Evolutionary conservation across 1,140 invertebrate genomes (phyloP), one percentile per base, ranked within the genome.

Genomic region (Meloidogyne hapla): DNA sequence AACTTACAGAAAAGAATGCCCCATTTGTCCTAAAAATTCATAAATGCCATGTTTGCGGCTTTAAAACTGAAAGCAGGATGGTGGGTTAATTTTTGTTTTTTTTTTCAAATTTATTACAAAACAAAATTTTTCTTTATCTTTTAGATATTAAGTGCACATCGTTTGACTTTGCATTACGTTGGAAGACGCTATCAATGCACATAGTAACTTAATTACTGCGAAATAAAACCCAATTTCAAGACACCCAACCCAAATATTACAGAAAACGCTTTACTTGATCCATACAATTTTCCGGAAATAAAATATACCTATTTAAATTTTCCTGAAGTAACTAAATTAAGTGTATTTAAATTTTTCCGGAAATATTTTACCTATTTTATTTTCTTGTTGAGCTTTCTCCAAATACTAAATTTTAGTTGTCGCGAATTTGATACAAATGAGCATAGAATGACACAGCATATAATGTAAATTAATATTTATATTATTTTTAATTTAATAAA

Each of bases 391-490:
- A n/a, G n/a, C n/a, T n/a, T n/a, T n/a, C n/a, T n/a, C n/a, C n/a
- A n/a, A n/a, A n/a, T n/a, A n/a, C n/a, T n/a, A 65, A 65, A 28
- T 69, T 72, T 56, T 38, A 73, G 71, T 64, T 73, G 85, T 61
- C 76, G 75, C 6, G 85, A 86, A 62, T 87, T 79, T 48, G 83
- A 86, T 70, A 87, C 84, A n/a, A 86, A 83, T 48, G 85, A 83
- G 40, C 76, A 76, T 38, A 65, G 85, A 28, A 86, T 86, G 61
- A 72, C 61, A 8, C 78, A 77, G 10, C 85, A 86, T 77, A 85
- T 85, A 71, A 63, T 86, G 84, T 85, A 77, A 80, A 78, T 83
- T 48, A 45, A 28, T n/a, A n/a, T n/a, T 21, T 12, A 74, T 40
- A 18, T 61, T 18, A 12, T 28, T 56, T 45, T 48, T 21, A 45